Evolutionary conservation across 2,888 invertebrate genomes (phyloP).

Genomic region (Tuberolachnus salignus): DNA sequence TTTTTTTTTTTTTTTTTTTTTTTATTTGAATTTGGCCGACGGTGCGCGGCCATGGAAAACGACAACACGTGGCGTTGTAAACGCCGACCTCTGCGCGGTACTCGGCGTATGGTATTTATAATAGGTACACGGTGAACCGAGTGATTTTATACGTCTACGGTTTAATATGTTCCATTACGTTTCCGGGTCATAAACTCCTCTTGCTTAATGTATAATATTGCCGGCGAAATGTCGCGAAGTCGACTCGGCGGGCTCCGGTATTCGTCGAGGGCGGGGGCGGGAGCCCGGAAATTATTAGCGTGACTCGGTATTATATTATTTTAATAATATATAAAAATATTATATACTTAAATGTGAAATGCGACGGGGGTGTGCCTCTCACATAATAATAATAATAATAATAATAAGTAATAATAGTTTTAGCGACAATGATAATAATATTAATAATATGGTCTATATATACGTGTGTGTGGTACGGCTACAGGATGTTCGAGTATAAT

Average conservation of each 20-base stretch:
- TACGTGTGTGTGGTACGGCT: not conserved
- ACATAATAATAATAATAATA: conserved; percentile 8
- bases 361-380: conserved; percentile 1
- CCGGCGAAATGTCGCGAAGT: conserved; percentile 21
- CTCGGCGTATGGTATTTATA: too few species aligned
- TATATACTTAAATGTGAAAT: conserved; percentile 25
- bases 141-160: conserved; percentile 50
- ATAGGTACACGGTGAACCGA: conserved; percentile 22
- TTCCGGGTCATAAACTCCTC: conserved; percentile 51
- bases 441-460: conserved; percentile 18
- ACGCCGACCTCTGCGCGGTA: conserved; percentile 35
- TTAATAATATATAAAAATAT: too few species aligned
- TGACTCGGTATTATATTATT: conserved; percentile 8
- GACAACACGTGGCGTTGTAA: not conserved
- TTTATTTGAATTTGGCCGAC: too few species aligned
- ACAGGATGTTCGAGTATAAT: not conserved
- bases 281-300: conserved; percentile 30
- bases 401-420: too few species aligned
- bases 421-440: conserved; percentile 4
- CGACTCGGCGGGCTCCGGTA: not conserved
- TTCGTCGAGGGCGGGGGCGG: not conserved
- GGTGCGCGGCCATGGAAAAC: not conserved
- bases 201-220: not conserved
- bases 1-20: not conserved
- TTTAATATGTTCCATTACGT: conserved; percentile 32